phyloP scores from a whole-genome alignment of 2,113 vertebrate species.

The Cinclus mexicanus region DNA sequence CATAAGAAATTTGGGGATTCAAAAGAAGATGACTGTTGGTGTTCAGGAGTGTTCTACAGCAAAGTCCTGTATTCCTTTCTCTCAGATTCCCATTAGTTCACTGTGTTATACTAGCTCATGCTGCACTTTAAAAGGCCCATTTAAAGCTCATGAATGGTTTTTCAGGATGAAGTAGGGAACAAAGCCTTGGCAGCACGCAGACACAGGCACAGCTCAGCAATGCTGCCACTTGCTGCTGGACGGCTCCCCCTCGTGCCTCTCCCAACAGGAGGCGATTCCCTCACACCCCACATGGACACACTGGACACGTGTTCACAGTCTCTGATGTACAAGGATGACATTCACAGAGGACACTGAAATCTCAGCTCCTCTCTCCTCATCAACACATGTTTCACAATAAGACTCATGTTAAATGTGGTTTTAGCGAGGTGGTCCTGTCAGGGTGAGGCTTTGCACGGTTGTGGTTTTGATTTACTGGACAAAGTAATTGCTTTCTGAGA shows the following conservation, averaged over 20 bases:
- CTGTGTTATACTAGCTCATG: background rate
- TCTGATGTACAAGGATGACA: background rate
- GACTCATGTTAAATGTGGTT: background rate
- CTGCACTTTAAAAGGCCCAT: background rate
- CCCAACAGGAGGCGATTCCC: background rate
- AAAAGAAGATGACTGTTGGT: background rate
- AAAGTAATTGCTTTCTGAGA: background rate
- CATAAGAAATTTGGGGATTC: background rate
- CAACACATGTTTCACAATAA: background rate
- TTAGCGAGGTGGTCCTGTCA: background rate
- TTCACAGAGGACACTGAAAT: background rate
- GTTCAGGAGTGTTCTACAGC: background rate
- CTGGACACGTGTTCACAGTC: accelerated
- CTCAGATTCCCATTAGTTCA: background rate
- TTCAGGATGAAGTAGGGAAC: background rate
- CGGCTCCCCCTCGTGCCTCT: conserved; percentile 25
- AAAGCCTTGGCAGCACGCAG: background rate
- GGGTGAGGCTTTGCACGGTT: background rate
- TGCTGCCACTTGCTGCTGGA: background rate
- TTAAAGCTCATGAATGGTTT: background rate
- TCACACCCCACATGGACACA: background rate
- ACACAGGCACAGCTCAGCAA: background rate
- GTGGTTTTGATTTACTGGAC: background rate
- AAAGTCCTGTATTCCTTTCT: background rate
- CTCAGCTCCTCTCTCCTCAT: background rate